Conservation (phyloP, 2,113 vertebrate genomes). For the Pollachius pollachius region DNA sequence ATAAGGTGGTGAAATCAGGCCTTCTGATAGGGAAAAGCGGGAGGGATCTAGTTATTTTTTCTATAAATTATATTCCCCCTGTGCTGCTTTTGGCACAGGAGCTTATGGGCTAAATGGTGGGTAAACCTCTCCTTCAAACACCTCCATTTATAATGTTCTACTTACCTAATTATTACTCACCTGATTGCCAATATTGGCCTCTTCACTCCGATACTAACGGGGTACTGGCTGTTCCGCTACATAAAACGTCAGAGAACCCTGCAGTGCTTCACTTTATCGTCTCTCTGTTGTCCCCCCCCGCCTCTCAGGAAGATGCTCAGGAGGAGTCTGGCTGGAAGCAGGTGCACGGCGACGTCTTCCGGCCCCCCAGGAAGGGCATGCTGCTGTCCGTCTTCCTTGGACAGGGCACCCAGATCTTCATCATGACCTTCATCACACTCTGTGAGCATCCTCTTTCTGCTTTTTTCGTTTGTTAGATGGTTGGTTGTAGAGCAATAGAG, state of each 20-base stretch:
- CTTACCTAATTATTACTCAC: no score
- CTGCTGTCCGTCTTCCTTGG: slow-evolving; percentile 94
- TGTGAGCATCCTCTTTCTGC: slow-evolving; percentile 79
- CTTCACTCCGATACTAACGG: neutral
- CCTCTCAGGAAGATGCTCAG: slow-evolving; percentile 90
- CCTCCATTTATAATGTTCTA: no score
- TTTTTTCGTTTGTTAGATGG: neutral
- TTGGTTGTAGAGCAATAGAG: no score
- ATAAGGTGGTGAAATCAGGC: slow-evolving; percentile 39
- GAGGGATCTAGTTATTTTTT: slow-evolving; percentile 24
- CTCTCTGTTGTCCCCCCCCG: slow-evolving; percentile 5
- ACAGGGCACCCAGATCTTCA: slow-evolving; percentile 96
- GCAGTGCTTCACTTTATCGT: neutral
- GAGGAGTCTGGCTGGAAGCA: slow-evolving; percentile 99
- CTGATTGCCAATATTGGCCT: no score
- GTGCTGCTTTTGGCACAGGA: no score
- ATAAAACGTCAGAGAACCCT: neutral
- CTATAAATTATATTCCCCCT: no score
- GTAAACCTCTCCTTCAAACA: no score
- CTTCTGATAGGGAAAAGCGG: slow-evolving; percentile 33
- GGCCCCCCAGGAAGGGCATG: slow-evolving; percentile 94
- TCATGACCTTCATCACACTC: slow-evolving; percentile 98
- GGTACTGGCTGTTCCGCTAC: slow-evolving; percentile 37
- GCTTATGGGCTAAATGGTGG: no score
- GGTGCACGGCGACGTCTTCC: slow-evolving; percentile 97